These are phyloP conservation scores for Saturnia pavonia DNA, from an alignment of 2,888 invertebrate genomes.

Conservation along the genomic window DNA sequence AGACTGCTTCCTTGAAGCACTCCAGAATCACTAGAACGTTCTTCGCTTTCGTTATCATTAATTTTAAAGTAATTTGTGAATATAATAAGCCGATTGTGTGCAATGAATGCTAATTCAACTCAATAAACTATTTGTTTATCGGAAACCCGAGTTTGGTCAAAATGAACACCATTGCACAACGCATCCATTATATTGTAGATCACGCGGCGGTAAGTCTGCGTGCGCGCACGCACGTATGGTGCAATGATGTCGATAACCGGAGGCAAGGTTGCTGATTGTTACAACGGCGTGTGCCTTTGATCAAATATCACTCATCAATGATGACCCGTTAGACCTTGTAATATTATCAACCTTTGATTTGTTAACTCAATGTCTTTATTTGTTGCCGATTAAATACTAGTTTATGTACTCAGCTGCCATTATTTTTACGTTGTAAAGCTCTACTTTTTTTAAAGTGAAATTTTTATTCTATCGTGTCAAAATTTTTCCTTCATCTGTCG, in stretches of 20 bases:
- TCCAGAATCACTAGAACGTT: not conserved
- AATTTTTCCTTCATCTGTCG: too few relatives aligned
- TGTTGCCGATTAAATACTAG: too few relatives aligned
- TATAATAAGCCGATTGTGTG: not conserved
- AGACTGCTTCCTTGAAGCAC: not conserved
- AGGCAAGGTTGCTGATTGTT: slow-evolving; percentile 9
- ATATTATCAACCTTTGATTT: not conserved
- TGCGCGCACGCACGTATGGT: slow-evolving; percentile 3
- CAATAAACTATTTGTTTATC: not conserved
- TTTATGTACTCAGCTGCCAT: too few relatives aligned
- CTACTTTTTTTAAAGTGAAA: too few relatives aligned
- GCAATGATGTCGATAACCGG: slow-evolving; percentile 6
- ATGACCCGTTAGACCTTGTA: not conserved
- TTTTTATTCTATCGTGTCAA: too few relatives aligned
- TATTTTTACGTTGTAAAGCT: too few relatives aligned
- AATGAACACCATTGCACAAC: not conserved
- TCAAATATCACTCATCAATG: not conserved
- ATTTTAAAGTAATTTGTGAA: too few relatives aligned
- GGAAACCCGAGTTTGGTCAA: not conserved
- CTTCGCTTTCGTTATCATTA: too few relatives aligned
- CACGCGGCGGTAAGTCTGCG: slow-evolving; percentile 1
- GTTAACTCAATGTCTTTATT: not conserved
- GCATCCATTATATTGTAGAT: not conserved
- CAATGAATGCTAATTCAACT: not conserved
- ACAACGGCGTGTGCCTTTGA: slow-evolving; percentile 1